These are phyloP conservation scores for Phaethornis superciliosus DNA, from an alignment of 2,113 vertebrate genomes.

Conservation along the genomic window DNA sequence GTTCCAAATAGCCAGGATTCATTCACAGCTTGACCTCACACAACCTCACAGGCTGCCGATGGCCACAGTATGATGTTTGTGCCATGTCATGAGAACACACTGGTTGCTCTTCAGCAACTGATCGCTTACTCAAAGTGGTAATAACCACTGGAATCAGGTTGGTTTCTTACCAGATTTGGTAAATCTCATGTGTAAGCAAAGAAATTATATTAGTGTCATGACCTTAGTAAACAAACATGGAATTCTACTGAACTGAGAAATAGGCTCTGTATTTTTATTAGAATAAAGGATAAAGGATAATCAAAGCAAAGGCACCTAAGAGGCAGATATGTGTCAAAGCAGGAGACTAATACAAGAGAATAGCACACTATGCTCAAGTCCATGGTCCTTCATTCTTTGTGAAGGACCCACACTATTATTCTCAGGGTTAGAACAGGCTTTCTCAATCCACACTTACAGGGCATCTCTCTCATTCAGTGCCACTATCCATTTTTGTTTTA, in stretches of 20 bases:
- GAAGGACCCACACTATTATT: not conserved
- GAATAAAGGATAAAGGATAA: not conserved
- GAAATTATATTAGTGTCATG: not conserved
- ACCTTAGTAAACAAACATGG: not conserved
- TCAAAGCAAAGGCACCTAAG: not conserved
- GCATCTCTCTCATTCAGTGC: not conserved
- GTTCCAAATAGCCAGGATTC: not conserved
- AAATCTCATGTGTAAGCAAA: not conserved
- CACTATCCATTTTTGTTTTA: not conserved
- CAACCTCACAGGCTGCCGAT: not conserved
- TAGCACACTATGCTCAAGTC: not conserved
- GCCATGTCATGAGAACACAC: not conserved
- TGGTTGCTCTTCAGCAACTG: not conserved
- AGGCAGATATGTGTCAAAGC: not conserved
- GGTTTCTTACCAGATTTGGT: not conserved
- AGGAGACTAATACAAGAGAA: not conserved
- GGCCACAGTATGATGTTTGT: not conserved
- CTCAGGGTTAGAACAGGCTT: not conserved
- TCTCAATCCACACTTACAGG: not conserved
- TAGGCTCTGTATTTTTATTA: not conserved
- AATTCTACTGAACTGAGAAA: constrained; percentile 7
- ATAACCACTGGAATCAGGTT: not conserved
- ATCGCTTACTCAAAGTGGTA: fast-evolving
- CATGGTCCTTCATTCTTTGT: not conserved
- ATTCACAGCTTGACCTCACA: not conserved